phyloP scores from a whole-genome alignment of 2,113 vertebrate genomes.

The Halcyon senegalensis region DNA sequence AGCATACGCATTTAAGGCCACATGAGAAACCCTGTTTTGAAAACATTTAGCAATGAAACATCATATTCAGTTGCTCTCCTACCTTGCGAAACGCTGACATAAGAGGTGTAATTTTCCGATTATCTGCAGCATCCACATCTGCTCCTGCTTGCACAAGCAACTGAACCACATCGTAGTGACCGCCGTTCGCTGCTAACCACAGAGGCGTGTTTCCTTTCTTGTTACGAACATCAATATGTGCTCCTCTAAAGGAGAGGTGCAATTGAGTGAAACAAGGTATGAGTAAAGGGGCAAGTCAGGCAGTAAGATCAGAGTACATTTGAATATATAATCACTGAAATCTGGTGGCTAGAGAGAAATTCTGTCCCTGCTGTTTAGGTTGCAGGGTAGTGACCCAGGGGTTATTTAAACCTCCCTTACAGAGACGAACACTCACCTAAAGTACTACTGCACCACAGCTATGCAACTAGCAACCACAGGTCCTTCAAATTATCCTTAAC shows the following conservation, averaged over 20 bases:
- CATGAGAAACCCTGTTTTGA: neutral
- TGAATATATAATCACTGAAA: neutral
- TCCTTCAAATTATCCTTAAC: neutral
- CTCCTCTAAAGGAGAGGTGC: slow-evolving; percentile 77
- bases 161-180: slow-evolving; percentile 97
- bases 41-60: neutral
- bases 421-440: neutral
- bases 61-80: neutral
- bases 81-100: slow-evolving; percentile 99
- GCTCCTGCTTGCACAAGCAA: slow-evolving; percentile 94
- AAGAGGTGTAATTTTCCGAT: slow-evolving; percentile 96
- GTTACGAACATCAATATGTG: slow-evolving; percentile 97
- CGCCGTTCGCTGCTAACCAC: slow-evolving; percentile 97
- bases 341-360: neutral
- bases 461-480: neutral
- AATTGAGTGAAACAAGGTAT: neutral
- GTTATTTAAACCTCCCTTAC: neutral
- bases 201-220: slow-evolving; percentile 99
- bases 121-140: slow-evolving; percentile 97
- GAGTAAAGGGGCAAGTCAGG: neutral
- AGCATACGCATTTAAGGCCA: neutral
- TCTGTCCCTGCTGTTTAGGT: neutral
- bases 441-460: neutral
- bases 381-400: neutral
- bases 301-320: neutral